A percentile compares a stretch with the other conserved stretches of the same genome.
Evolutionary conservation across 1,140 invertebrate species (phyloP).

Genomic region (Alviniconcha marisindica): DNA sequence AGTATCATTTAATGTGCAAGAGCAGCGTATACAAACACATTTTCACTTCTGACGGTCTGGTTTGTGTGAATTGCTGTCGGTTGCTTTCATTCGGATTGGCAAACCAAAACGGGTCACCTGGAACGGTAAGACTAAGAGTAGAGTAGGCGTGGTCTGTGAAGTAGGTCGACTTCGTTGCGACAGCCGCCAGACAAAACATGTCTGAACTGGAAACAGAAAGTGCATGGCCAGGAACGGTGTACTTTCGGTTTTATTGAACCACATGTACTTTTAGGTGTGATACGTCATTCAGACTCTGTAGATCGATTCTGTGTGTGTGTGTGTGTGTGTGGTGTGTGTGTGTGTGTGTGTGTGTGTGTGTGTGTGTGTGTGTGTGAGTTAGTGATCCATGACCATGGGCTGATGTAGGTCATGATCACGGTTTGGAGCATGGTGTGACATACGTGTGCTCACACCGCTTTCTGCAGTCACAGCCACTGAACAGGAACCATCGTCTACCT

Average conservation of each 20-base stretch:
- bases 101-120: too few species aligned
- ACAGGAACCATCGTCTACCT: too few species aligned
- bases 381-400: too few species aligned
- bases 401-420: too few species aligned
- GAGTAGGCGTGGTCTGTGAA: slow-evolving; percentile 11
- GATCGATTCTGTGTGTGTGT: neutral
- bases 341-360: neutral
- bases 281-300: too few species aligned
- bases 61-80: too few species aligned
- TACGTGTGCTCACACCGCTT: too few species aligned
- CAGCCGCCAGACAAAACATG: neutral
- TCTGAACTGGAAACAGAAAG: neutral
- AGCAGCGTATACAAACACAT: too few species aligned
- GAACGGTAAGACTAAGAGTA: neutral
- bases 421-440: too few species aligned
- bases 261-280: neutral
- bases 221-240: neutral
- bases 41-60: too few species aligned
- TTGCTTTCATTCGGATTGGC: too few species aligned
- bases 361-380: slow-evolving; percentile 3
- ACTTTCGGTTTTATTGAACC: neutral
- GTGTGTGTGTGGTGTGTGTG: neutral
- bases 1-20: slow-evolving; percentile 6
- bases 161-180: neutral
- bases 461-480: too few species aligned